Evolutionary conservation across 92 coral and sea anemone genomes (phyloP), one percentile per base, ranked within the genome.

Genomic region (Parazoanthus swiftii): DNA sequence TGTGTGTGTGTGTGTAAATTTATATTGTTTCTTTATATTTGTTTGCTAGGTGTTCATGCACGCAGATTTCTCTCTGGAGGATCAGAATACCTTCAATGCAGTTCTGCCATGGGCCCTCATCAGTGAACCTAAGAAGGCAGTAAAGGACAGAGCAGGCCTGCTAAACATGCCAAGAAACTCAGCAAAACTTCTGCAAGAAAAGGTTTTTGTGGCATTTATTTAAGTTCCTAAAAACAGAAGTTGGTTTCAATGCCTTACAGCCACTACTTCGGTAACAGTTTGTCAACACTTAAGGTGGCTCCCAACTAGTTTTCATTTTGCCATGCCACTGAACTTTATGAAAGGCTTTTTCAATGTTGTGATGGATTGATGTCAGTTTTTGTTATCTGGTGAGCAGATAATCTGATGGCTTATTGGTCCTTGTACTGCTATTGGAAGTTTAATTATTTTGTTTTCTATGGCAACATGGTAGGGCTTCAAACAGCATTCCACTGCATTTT

Each of bases 161-260:
- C 88, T 91, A 5, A 80, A 92, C 14, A 88, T 92, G 79, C 95
- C 95, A 35, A 95, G 95, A 82, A 97, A 95, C 84, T 93, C 99
- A 9, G 95, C 96, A 6, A 97, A 94, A 86, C 96, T 97, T 77
- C 91, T 97, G 76, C 99, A 97, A 89, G 99, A 97, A 94, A 97
- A 97, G 99, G 99, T 97, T 73, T 33, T 16, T 36, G 48, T n/a
- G 43, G 4, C 15, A 20, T n/a, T 4, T 10, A 29, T 13, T 21
- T 13, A 20, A 20, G 16, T 38, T 25, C 20, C 25, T 29, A 39
- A 36, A 68, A 35, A 18, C 33, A 18, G 1, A 51, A 59, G 1
- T 16, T 37, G 42, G 35, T 77, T 36, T 58, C 1, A 9, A 15
- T 18, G 59, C 26, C 36, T 9, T 77, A 46, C 5, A 6, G 54